These are phyloP conservation scores for Cheilosia vernalis DNA, from an alignment of 2,888 invertebrate species.

Conservation along the genomic window DNA sequence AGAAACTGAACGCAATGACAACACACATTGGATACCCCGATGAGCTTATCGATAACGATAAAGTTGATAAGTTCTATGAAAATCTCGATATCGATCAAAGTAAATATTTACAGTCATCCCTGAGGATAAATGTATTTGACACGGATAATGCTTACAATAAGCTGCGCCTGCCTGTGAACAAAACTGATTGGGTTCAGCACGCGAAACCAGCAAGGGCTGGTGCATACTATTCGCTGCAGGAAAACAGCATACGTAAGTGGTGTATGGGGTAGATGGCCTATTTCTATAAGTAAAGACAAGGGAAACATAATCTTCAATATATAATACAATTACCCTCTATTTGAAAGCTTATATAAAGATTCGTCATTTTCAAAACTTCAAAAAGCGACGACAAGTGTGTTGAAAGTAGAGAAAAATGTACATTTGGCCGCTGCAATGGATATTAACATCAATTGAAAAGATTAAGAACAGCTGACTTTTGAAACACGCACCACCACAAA, in stretches of 20 bases:
- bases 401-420: no score
- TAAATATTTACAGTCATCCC: slow-evolving; percentile 89
- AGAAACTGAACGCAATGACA: slow-evolving; percentile 92
- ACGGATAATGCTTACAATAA: slow-evolving; percentile 91
- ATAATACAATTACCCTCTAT: no score
- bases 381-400: no score
- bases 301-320: no score
- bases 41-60: slow-evolving; percentile 92
- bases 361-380: no score
- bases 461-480: no score
- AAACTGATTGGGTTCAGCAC: slow-evolving; percentile 93
- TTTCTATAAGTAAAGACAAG: no score
- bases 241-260: slow-evolving; percentile 93
- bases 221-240: slow-evolving; percentile 93
- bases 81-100: slow-evolving; percentile 89
- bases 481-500: no score
- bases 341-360: no score
- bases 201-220: slow-evolving; percentile 93
- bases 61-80: slow-evolving; percentile 91
- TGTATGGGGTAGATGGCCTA: background rate
- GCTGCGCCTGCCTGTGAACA: slow-evolving; percentile 91
- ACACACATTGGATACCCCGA: slow-evolving; percentile 97
- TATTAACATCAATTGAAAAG: no score
- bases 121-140: slow-evolving; percentile 91
- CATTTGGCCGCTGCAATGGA: no score